phyloP scores from a whole-genome alignment of 2,113 vertebrate species.

The Rhadina sibilatrix region DNA sequence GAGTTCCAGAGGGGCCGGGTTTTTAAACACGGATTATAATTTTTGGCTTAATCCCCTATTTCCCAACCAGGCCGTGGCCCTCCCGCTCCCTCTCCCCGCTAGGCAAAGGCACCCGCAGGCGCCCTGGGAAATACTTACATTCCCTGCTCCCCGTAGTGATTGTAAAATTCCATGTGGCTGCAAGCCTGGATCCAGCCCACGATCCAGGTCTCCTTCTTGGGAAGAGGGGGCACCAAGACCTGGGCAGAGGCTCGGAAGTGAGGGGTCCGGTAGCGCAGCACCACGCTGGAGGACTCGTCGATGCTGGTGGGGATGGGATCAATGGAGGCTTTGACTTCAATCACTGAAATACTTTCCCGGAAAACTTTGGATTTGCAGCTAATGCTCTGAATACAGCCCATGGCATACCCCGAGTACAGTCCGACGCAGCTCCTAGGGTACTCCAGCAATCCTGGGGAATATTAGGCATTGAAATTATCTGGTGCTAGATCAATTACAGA shows the following conservation, averaged over 20 bases:
- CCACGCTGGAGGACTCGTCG: conserved; percentile 94
- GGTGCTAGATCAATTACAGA: conserved; percentile 64
- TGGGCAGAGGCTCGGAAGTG: conserved; percentile 93
- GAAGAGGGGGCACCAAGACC: conserved; percentile 89
- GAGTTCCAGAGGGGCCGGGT: background rate
- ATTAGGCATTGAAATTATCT: conserved; percentile 81
- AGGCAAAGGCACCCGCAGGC: background rate
- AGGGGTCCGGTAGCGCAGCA: conserved; percentile 95
- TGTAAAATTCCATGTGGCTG: conserved; percentile 99
- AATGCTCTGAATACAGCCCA: conserved; percentile 99
- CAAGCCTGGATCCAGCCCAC: conserved; percentile 99
- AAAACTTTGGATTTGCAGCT: conserved; percentile 96
- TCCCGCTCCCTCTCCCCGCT: background rate
- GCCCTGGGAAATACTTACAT: conserved; percentile 84
- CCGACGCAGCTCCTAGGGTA: conserved; percentile 78
- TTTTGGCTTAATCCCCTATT: background rate
- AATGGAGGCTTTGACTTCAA: conserved; percentile 93
- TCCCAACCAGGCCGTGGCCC: background rate
- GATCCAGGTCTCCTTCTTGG: conserved; percentile 92
- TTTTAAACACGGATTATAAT: background rate
- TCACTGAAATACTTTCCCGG: conserved; percentile 89
- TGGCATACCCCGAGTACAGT: conserved; percentile 80
- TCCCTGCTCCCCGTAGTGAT: conserved; percentile 92
- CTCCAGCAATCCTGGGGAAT: conserved; percentile 81
- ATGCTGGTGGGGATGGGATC: conserved; percentile 94